Evolutionary conservation across 2,797 vertebrate genomes (phyloP), one percentile per base, ranked within the genome.

Genomic region (Enteromius afrohamiltoni): DNA sequence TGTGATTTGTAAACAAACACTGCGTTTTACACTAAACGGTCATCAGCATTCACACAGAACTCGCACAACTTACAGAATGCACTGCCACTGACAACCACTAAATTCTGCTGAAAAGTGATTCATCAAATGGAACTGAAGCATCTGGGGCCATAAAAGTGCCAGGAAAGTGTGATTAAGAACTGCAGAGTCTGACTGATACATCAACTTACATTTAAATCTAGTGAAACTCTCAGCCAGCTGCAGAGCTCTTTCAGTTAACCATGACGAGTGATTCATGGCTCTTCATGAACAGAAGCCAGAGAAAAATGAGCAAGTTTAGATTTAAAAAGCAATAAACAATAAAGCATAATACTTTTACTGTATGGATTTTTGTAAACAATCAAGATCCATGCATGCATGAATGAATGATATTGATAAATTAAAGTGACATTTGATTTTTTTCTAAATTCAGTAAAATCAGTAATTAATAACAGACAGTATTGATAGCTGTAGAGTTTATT

Each of bases 151-250:
- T 83, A 79, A 42, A 83, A 81, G 26, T 70, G 69, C 76, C 76
- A 85, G 79, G 79, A 87, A 88, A 86, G 51, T 65, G 67, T 86
- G 88, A 88, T 84, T 83, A 87, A 88, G 80, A 87, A 78, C 84
- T 29, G 51, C 81, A 88, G 3, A 84, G 87, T 73, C 64, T 76
- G 83, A 84, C 76, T 86, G 82, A 83, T 70, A 74, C 70, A 76
- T 86, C 47, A 75, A 81, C 87, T 87, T 82, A 42, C 77, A 83
- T 79, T 83, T 78, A 84, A 86, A 60, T 49, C 8, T 45, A 79
- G 37, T 62, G 86, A 87, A 88, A 88, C 82, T 86, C 45, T 67
- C 49, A 86, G 84, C 75, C 84, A 87, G 79, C 29, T 68, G 69
- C 40, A 55, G 77, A 71, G 26, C 21, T n/a, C 82, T 68, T 73